Base-by-base conservation (phyloP, 2,797 vertebrate species). In the Notolepis coatsorum region DNA sequence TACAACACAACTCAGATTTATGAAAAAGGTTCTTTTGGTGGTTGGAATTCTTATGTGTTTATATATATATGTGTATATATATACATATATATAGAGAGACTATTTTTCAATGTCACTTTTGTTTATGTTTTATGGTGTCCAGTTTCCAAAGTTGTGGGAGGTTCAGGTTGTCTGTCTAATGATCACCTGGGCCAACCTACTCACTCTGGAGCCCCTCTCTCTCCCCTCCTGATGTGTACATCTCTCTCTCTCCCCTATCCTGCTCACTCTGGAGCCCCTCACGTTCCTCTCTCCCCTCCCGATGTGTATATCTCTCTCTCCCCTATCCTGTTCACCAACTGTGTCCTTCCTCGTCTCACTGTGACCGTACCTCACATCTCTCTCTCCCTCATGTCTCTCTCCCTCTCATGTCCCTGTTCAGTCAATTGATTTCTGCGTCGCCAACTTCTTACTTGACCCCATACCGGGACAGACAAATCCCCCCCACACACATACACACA, bases 11-110 rank as follows among this genome's bases (percentile, higher is more conserved):
- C 68, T 74, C 61, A 75, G 64, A 86, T 77, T 75, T 78, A 41
- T 62, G 61, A 64, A 60, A 24, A 64, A 79, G 69, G 55, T 62
- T 61, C 73, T 71, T 70, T 82, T 67, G 59, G 49, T 81, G 78
- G 86, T 81, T 84, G 78, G 74, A 77, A 68, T 76, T 80, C 51
- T 72, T 75, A 53, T 81, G 71, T 84, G 88, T 81, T 77, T 78
- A 63, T 73, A 73, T 81, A 57, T 78, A 65, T 71, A 49, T 80
- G 27, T 48, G 21, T 47, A 18, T 42, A 18, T 42, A 18, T 48
- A 2, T 48, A n/a, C 25, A 69, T 81, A 56, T 82, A 69, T 88
- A 74, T 84, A 80, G 84, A 64, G 82, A 71, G 78, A 83, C 68
- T 77, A 75, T 89, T 90, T 88, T 75, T 87, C 67, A 65, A 54